Conservation (phyloP, 2,797 vertebrate genomes). For the Chaenodraco wilsoni region DNA sequence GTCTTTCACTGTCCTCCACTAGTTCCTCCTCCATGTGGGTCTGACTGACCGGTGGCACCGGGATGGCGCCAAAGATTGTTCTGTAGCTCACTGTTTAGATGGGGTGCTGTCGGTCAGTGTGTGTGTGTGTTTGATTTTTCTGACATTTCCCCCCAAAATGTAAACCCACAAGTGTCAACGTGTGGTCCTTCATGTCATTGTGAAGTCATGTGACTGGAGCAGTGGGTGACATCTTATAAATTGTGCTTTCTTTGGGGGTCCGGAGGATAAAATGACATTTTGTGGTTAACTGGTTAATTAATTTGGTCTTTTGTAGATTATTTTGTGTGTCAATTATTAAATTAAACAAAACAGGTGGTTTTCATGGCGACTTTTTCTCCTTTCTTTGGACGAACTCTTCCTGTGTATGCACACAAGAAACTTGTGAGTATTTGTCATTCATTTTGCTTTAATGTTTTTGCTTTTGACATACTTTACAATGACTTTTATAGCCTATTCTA, state of each 20-base stretch:
- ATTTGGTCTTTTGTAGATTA: conserved; percentile 83
- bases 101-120: conserved; percentile 65
- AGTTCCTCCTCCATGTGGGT: conserved; percentile 33
- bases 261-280: conserved; percentile 60
- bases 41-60: conserved; percentile 63
- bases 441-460: no score
- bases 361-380: conserved; percentile 53
- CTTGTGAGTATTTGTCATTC: no score
- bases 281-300: conserved; percentile 74
- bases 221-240: conserved; percentile 71
- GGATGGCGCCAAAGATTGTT: conserved; percentile 81
- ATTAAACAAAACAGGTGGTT: conserved; percentile 82
- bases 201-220: conserved; percentile 74
- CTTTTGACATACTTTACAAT: no score
- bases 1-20: conserved; percentile 41
- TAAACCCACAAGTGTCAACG: conserved; percentile 60
- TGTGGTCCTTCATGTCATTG: conserved; percentile 62
- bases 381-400: not conserved
- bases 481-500: no score
- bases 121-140: conserved; percentile 19
- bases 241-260: conserved; percentile 55
- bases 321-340: conserved; percentile 84
- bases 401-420: no score
- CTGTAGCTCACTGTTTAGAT: conserved; percentile 62
- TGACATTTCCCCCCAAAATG: conserved; percentile 31